phyloP scores from a whole-genome alignment of 53 echinoderm and acorn worm species.

The Pentamera pediparva region DNA sequence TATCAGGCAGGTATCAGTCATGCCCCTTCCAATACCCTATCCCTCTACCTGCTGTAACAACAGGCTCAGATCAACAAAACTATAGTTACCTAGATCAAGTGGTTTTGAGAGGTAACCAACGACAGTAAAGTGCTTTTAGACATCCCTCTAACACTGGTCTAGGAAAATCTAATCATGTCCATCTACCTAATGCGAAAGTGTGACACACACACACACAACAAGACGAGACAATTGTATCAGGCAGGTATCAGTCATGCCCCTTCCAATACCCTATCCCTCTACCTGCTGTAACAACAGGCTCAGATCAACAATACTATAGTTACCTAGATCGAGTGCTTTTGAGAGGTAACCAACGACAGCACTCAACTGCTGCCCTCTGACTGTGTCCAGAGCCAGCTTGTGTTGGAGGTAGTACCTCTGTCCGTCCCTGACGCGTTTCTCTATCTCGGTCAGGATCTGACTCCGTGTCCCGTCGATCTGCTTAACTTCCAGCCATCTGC shows the following conservation, averaged over 20 bases:
- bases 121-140: too few relatives aligned
- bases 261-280: too few relatives aligned
- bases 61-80: too few relatives aligned
- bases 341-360: slow-evolving; percentile 69
- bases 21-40: too few relatives aligned
- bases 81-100: slow-evolving; percentile 70
- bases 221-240: background rate
- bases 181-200: too few relatives aligned
- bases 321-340: slow-evolving; percentile 77
- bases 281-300: too few relatives aligned
- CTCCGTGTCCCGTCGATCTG: slow-evolving; percentile 44
- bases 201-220: background rate
- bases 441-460: slow-evolving; percentile 42
- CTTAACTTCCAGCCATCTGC: slow-evolving; percentile 64
- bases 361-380: slow-evolving; percentile 76
- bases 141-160: too few relatives aligned
- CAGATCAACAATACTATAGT: slow-evolving; percentile 4
- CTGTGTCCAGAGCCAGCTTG: slow-evolving; percentile 83
- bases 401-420: slow-evolving; percentile 68
- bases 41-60: background rate
- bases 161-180: too few relatives aligned
- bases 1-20: too few relatives aligned
- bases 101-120: slow-evolving; percentile 68
- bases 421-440: slow-evolving; percentile 60
- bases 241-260: too few relatives aligned